Conservation (phyloP, 2,888 invertebrate genomes). For the Eugnorisma glareosa region DNA sequence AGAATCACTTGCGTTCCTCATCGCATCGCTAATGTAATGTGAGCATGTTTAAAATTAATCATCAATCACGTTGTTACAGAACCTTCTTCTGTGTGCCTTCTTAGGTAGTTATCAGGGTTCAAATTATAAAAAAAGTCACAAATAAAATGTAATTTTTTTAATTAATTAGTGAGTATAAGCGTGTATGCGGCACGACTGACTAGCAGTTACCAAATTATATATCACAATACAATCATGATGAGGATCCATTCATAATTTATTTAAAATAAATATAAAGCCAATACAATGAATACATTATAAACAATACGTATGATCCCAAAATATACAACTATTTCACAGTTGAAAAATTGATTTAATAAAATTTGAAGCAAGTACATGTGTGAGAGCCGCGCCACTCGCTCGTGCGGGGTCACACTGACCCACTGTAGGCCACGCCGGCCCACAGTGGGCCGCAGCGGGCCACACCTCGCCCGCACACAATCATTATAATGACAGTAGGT, state of each 20-base stretch:
- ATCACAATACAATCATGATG: constrained; percentile 84
- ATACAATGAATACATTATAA: constrained; percentile 67
- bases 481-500: constrained; percentile 58
- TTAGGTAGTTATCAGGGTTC: neutral
- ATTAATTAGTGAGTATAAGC: constrained; percentile 90
- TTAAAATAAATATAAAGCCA: constrained; percentile 70
- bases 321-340: constrained; percentile 59
- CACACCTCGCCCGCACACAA: constrained; percentile 22
- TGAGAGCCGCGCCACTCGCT: constrained; percentile 23
- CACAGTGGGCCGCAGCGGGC: neutral
- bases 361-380: constrained; percentile 50
- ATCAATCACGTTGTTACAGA: neutral
- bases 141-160: constrained; percentile 81
- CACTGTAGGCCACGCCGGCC: neutral
- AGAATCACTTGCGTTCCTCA: neutral
- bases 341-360: constrained; percentile 56
- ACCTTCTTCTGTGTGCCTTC: no score
- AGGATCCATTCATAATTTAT: constrained; percentile 73
- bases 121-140: constrained; percentile 57
- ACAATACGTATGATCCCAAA: constrained; percentile 61
- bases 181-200: constrained; percentile 90
- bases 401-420: neutral
- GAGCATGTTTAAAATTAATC: neutral
- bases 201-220: constrained; percentile 86
- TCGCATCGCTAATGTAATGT: neutral